These are phyloP conservation scores for Xyrauchen texanus DNA, from an alignment of 2,113 vertebrate genomes.

Conservation along the genomic window DNA sequence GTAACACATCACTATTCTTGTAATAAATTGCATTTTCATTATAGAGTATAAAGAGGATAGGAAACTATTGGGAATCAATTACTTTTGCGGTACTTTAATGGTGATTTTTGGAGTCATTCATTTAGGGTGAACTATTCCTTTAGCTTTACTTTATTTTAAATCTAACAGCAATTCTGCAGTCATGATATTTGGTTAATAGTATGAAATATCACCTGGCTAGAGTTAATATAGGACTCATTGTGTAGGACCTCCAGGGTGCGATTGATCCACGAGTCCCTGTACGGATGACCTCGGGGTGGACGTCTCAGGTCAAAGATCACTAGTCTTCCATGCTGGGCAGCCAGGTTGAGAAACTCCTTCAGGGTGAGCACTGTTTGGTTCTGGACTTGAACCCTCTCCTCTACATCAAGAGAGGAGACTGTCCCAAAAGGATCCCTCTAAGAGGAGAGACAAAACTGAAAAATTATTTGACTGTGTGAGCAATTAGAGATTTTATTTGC, in stretches of 20 bases:
- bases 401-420: slow-evolving; percentile 63
- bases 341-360: slow-evolving; percentile 78
- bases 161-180: too few relatives aligned
- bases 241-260: slow-evolving; percentile 77
- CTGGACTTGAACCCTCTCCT: slow-evolving; percentile 68
- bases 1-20: too few relatives aligned
- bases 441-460: background rate
- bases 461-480: background rate
- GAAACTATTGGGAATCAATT: too few relatives aligned
- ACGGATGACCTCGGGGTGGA: slow-evolving; percentile 82
- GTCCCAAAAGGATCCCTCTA: slow-evolving; percentile 83
- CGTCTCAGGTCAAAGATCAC: slow-evolving; percentile 85
- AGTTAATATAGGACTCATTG: slow-evolving; percentile 73
- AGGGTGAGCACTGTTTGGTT: slow-evolving; percentile 82
- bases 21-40: too few relatives aligned
- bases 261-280: slow-evolving; percentile 76
- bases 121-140: too few relatives aligned
- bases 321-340: slow-evolving; percentile 67
- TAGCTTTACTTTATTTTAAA: too few relatives aligned
- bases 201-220: slow-evolving; percentile 74
- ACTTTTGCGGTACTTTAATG: too few relatives aligned
- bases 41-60: too few relatives aligned
- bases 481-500: background rate
- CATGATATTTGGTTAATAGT: too few relatives aligned
- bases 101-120: too few relatives aligned